These are phyloP conservation scores for Polietes domitor DNA, from an alignment of 2,888 invertebrate species.

Conservation along the genomic window DNA sequence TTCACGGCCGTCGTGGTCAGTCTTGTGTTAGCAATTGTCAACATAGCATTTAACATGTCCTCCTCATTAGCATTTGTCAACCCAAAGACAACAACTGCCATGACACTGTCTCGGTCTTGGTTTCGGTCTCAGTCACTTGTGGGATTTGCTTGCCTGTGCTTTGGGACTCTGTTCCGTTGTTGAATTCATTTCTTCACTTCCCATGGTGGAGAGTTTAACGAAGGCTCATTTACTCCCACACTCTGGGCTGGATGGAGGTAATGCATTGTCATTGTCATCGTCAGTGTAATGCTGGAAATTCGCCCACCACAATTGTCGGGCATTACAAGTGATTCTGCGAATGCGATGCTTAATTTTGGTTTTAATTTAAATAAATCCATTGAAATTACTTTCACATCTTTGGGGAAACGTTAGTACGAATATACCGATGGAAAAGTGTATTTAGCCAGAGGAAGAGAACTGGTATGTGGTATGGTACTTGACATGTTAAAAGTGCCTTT, in stretches of 20 bases:
- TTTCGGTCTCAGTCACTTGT: neutral
- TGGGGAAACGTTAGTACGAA: neutral
- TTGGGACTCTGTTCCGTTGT: neutral
- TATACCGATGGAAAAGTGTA: neutral
- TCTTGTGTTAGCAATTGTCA: conserved; percentile 46
- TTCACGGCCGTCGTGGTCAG: conserved; percentile 24
- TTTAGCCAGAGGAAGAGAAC: neutral
- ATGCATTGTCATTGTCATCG: neutral
- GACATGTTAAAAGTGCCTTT: neutral
- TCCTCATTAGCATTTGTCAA: conserved; percentile 66
- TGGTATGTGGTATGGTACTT: neutral
- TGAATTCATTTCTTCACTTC: conserved; percentile 33
- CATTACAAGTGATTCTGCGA: conserved; percentile 53
- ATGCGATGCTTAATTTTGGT: conserved; percentile 53
- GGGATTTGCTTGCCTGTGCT: neutral
- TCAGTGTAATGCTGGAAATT: conserved; percentile 35
- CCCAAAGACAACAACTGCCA: conserved; percentile 31
- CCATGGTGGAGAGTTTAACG: conserved; percentile 48
- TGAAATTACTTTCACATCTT: conserved; percentile 57
- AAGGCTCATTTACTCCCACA: conserved; percentile 60
- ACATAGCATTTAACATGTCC: conserved; percentile 56
- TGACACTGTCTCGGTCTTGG: conserved; percentile 6
- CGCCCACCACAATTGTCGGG: conserved; percentile 52
- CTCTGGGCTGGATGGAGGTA: neutral
- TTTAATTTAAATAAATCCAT: conserved; percentile 61